Base-by-base conservation (phyloP, 2,888 invertebrate genomes). In the Gasteruption jaculator region DNA sequence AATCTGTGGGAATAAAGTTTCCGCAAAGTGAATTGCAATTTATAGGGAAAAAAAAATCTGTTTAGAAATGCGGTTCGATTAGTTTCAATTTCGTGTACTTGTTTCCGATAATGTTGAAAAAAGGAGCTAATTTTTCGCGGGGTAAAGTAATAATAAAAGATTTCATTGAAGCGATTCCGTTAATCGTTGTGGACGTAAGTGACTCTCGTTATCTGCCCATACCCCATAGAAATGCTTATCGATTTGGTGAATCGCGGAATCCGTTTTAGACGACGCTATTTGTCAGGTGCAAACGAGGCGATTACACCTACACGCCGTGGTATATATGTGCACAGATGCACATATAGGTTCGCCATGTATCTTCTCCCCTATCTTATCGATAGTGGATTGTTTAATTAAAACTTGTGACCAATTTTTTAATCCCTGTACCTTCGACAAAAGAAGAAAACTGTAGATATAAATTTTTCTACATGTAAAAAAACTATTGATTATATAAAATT, bases 101-200 rank as follows among this genome's bases (percentile, higher is more conserved):
- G n/a, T n/a, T n/a, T n/a, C n/a, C n/a, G n/a, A n/a, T n/a, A n/a
- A n/a, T n/a, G n/a, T n/a, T n/a, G n/a, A n/a, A n/a, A n/a, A n/a
- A n/a, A n/a, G n/a, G n/a, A n/a, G n/a, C n/a, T n/a, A n/a, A n/a
- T n/a, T n/a, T n/a, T n/a, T n/a, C n/a, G n/a, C n/a, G n/a, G n/a
- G n/a, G n/a, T n/a, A n/a, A n/a, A n/a, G n/a, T n/a, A n/a, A n/a
- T n/a, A n/a, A n/a, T n/a, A n/a, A n/a, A n/a, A n/a, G n/a, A n/a
- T n/a, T n/a, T n/a, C n/a, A n/a, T n/a, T n/a, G 29, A 47, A 37
- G 40, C 56, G 45, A 56, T 46, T 16, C 43, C 30, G 46, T 49
- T 54, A 57, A 56, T 56, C 50, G 57, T 46, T 36, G 49, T 36
- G 57, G 50, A 54, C 57, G 46, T 49, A 48, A 52, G 54, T 49